Percentiles rank a stretch among this genome's conserved stretches.
Evolutionary conservation across 2,888 invertebrate species (phyloP).

Genomic region (Abrostola triplasia): DNA sequence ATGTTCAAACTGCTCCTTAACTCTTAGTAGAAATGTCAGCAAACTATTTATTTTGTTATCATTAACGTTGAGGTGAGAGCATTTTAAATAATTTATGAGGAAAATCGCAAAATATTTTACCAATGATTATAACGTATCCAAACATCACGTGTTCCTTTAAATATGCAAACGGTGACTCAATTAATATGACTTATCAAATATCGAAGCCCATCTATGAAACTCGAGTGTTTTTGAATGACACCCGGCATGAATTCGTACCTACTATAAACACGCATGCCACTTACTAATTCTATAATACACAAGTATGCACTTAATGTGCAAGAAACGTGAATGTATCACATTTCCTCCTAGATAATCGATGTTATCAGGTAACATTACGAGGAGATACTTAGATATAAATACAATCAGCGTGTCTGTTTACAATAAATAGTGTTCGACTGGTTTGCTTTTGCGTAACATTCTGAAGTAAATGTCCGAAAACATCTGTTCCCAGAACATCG

Average conservation of each 20-base stretch:
- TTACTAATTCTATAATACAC: constrained; percentile 27
- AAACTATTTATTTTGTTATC: no score
- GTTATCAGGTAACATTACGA: constrained; percentile 24
- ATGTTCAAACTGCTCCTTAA: background rate
- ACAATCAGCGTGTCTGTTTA: constrained; percentile 27
- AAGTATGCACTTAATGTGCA: constrained; percentile 23
- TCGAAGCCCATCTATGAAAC: background rate
- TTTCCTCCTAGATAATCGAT: constrained; percentile 48
- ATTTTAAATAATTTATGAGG: no score
- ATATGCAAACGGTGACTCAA: constrained; percentile 10
- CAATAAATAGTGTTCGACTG: constrained; percentile 14
- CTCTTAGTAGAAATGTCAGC: no score
- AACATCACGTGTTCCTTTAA: background rate
- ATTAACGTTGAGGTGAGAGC: no score
- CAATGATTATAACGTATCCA: no score
- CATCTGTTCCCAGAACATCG: constrained; percentile 11
- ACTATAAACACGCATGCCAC: constrained; percentile 17
- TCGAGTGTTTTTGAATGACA: background rate
- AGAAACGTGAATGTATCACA: constrained; percentile 38
- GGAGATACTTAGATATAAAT: constrained; percentile 14
- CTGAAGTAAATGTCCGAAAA: constrained; percentile 9
- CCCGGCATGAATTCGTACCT: background rate
- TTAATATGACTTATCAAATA: constrained; percentile 12
- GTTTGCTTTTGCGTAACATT: constrained; percentile 12
- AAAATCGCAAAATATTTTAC: no score